Evolutionary conservation across 2,888 invertebrate genomes (phyloP).

Genomic region (Catocala sponsa): DNA sequence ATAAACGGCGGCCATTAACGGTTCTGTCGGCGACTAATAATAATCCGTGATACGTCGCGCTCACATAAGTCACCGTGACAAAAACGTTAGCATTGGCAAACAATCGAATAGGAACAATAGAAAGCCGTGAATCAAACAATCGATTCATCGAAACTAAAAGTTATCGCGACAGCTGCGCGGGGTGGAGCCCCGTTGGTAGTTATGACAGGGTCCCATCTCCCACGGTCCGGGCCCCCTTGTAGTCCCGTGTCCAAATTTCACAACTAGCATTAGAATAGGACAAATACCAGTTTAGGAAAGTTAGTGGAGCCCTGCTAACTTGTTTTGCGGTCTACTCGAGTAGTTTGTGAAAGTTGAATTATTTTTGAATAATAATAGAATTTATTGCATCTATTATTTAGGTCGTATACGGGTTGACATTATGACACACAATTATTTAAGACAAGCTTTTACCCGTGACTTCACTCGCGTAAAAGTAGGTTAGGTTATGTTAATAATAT

Average conservation of each 20-base stretch:
- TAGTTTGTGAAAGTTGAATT: conserved; percentile 20
- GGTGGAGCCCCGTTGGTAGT: conserved; percentile 59
- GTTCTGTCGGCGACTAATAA: conserved; percentile 51
- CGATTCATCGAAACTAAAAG: conserved; percentile 74
- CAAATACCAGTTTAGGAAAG: conserved; percentile 56
- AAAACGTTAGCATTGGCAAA: conserved; percentile 60
- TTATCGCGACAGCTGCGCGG: conserved; percentile 80
- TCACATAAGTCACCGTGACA: conserved; percentile 55
- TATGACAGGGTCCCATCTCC: conserved; percentile 74
- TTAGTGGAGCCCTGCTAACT: conserved; percentile 24
- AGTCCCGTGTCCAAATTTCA: conserved; percentile 52
- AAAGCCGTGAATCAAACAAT: conserved; percentile 80
- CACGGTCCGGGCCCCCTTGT: conserved; percentile 71
- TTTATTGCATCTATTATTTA: background rate
- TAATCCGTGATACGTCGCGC: conserved; percentile 52
- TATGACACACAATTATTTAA: background rate
- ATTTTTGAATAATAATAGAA: conserved; percentile 15
- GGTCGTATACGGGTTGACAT: background rate
- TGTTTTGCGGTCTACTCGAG: conserved; percentile 22
- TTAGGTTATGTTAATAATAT: too few species aligned
- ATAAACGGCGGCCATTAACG: conserved; percentile 41
- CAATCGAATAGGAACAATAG: conserved; percentile 76
- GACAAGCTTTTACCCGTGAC: too few species aligned
- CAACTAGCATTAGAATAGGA: conserved; percentile 49
- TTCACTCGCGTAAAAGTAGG: too few species aligned